phyloP scores from a whole-genome alignment of 2,113 vertebrate genomes.

The Notarius quadriscutis region DNA sequence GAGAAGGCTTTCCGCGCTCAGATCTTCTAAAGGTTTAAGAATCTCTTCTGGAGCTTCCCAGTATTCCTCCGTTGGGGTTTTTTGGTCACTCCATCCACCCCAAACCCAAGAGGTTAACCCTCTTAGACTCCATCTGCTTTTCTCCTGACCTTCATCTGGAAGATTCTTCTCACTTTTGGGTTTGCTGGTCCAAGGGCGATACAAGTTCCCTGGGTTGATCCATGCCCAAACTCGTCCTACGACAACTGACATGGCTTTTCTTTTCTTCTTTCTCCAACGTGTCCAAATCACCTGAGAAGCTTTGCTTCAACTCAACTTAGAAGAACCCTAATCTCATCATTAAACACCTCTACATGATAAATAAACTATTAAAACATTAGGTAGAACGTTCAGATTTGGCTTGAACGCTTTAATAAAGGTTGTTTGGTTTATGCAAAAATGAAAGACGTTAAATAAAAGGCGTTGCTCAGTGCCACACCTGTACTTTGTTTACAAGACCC shows the following conservation, averaged over 20 bases:
- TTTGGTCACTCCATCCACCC: conserved; percentile 58
- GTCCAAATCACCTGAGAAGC: neutral
- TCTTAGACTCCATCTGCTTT: conserved; percentile 27
- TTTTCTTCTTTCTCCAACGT: no score
- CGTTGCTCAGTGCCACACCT: neutral
- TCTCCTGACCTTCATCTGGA: conserved; percentile 19
- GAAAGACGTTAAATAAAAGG: neutral
- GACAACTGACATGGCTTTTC: conserved; percentile 62
- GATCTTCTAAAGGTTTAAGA: conserved; percentile 58
- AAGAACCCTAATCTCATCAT: neutral
- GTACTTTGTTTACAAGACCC: neutral
- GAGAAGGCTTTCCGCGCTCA: neutral
- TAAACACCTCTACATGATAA: neutral
- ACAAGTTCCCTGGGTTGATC: conserved; percentile 59
- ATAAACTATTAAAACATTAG: neutral
- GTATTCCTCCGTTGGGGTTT: conserved; percentile 60
- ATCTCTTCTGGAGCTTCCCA: conserved; percentile 71
- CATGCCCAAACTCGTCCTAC: conserved; percentile 69
- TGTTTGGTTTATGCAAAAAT: no score
- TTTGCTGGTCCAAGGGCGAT: conserved; percentile 58
- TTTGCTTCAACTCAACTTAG: neutral
- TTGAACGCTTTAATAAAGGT: neutral
- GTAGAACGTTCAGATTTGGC: neutral
- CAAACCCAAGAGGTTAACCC: conserved; percentile 67
- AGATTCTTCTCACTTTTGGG: neutral